Percentiles rank a stretch among this genome's conserved stretches.
These are phyloP conservation scores for Pitangus sulphuratus DNA, from an alignment of 2,797 vertebrate species.

Conservation along the genomic window DNA sequence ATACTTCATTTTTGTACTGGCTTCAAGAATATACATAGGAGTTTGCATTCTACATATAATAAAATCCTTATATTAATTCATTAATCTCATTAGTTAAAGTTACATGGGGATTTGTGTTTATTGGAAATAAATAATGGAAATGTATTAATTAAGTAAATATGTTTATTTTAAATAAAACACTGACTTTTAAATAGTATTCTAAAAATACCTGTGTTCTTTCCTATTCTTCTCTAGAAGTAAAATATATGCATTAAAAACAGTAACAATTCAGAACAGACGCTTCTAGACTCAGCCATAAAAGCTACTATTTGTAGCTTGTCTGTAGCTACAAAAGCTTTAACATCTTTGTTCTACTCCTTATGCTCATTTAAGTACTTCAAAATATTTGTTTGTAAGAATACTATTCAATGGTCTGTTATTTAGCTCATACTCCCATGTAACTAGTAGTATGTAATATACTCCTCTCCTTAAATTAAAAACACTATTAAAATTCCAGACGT, in stretches of 20 bases:
- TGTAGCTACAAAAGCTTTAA: neutral
- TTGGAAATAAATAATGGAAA: neutral
- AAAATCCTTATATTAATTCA: neutral
- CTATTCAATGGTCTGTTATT: constrained; percentile 51
- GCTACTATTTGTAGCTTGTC: neutral
- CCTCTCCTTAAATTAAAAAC: constrained; percentile 77
- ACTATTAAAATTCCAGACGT: constrained; percentile 80
- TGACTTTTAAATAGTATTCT: neutral
- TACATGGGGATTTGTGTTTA: neutral
- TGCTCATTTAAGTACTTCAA: constrained; percentile 64
- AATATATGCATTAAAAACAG: neutral
- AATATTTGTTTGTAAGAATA: constrained; percentile 73
- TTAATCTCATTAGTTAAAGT: neutral
- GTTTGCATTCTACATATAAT: neutral
- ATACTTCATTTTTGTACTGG: neutral
- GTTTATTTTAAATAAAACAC: neutral
- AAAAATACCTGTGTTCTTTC: neutral
- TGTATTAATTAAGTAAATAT: neutral
- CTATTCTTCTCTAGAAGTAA: neutral
- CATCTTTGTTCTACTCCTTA: constrained; percentile 64
- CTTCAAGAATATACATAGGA: neutral
- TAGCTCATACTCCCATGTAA: constrained; percentile 71
- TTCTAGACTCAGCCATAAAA: constrained; percentile 1
- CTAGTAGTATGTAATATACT: constrained; percentile 70
- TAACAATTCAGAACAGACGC: neutral